Evolutionary conservation across 2,797 vertebrate genomes (phyloP).

Genomic region (Iguana delicatissima): DNA sequence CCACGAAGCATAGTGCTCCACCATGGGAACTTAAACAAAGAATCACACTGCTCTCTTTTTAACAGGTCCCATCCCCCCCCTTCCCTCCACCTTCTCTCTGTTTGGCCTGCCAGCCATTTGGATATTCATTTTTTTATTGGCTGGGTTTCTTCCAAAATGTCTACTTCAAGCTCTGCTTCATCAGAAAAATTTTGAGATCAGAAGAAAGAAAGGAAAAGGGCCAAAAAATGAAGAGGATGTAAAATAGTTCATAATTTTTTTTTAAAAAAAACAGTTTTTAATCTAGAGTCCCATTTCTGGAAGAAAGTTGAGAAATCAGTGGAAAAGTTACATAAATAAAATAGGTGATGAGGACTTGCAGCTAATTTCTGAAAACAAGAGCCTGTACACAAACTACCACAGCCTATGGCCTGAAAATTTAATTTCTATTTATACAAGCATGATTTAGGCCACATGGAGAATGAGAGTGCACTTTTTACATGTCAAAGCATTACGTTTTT

Average conservation of each 20-base stretch:
- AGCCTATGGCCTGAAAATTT: background rate
- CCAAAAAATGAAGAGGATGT: no score
- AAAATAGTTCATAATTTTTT: no score
- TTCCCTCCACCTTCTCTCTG: slow-evolving; percentile 38
- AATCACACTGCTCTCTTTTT: background rate
- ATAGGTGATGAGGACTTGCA: background rate
- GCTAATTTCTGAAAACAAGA: background rate
- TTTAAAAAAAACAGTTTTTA: background rate
- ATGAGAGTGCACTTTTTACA: background rate
- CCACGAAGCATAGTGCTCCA: background rate
- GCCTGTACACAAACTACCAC: background rate
- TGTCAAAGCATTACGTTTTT: background rate
- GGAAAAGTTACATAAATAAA: background rate
- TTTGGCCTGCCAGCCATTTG: slow-evolving; percentile 51
- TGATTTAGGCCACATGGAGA: background rate
- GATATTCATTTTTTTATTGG: slow-evolving; percentile 40
- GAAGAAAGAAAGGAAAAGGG: background rate
- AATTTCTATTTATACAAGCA: background rate
- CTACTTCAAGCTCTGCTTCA: slow-evolving; percentile 68
- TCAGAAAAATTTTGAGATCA: slow-evolving; percentile 45
- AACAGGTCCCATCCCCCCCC: background rate
- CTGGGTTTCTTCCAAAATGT: slow-evolving; percentile 59
- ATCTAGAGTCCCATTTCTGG: no score
- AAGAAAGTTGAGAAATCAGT: no score
- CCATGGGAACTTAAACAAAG: background rate